Base-by-base conservation (phyloP, 2,797 vertebrate genomes). In the Danio tinwini region DNA sequence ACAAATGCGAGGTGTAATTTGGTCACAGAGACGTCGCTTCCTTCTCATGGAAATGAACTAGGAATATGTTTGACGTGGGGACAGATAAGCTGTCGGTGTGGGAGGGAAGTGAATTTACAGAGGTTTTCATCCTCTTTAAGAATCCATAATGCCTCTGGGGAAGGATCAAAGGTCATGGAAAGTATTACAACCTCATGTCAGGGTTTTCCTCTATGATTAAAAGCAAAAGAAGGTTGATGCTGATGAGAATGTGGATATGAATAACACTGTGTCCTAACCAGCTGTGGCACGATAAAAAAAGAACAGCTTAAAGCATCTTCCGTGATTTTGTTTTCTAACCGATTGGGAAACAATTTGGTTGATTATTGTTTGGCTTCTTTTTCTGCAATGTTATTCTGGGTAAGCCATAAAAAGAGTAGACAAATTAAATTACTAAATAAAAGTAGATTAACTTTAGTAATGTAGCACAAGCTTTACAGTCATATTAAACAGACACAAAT, bases 21-120 rank as follows among this genome's bases (percentile, higher is more conserved):
- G 76, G 82, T 89, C 81, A 84, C 72, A 85, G 82, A 67, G 19
- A 37, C 80, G 61, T 76, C 76, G 80, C 56, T 85, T 82, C 78
- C 62, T 89, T 88, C 71, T 83, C 74, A 85, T 84, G 85, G 82
- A 86, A 88, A 91, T 82, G 59, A 85, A 73, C 64, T 53, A 40
- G 52, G 68, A 81, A 81, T 55, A 71, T 79, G 74, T 82, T 85
- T 89, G 87, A 88, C 86, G 86, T 64, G 70, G 45, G 77, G 49
- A 78, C 2, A 72, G 80, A 90, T 88, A 87, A 88, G 56, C 74
- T 71, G 76, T 65, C 52, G 47, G 73, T 45, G 69, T n/a, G 68
- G 19, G 59, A 68, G 8, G 10, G 42, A 58, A 71, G 59, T 73
- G 49, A 81, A 87, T 84, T 85, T 86, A 82, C 85, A 71, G 88